Evolutionary conservation across 2,888 invertebrate species (phyloP), one percentile per base, ranked within the genome.

Genomic region (Lysandra coridon): DNA sequence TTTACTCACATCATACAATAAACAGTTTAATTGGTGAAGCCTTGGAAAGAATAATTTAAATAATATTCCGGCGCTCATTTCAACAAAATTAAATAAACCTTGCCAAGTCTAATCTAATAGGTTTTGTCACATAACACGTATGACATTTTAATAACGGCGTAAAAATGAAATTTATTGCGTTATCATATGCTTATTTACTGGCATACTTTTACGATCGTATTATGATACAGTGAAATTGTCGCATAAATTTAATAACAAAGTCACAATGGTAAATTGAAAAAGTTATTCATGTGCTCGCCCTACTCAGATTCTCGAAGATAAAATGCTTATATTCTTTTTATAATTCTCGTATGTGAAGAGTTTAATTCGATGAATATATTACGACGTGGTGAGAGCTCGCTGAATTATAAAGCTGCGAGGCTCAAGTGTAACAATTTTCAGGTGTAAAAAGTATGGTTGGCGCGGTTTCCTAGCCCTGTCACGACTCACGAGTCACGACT

Each of bases 221-320:
- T 79, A 62, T 75, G 62, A 74, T 74, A 62, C 74, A 79, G 79
- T 79, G 62, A 33, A 79, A 75, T 75, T 79, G 79, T 79, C 79
- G 75, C 79, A 79, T 79, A 79, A 74, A 79, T 79, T 79, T 75
- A 79, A 79, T 79, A 79, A 79, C 75, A 79, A 75, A 79, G 74
- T 62, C 73, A 57, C 74, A 79, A 79, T 60, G 74, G 40, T 73
- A 60, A 79, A 79, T 79, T 79, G 79, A 79, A 79, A 79, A 79
- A 79, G 74, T 78, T 78, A 79, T 74, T 79, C 74, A 79, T 79
- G 74, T 74, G 57, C 74, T 74, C 74, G 40, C 40, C 79, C 53
- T 60, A 79, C 74, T 79, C 79, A 74, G 79, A 79, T 60, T 79
- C 60, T 44, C 44, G 40, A 74, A 53, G 74, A 79, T 79, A 79